phyloP scores from a whole-genome alignment of 2,113 vertebrate species.

The Illadopsis cleaveri region DNA sequence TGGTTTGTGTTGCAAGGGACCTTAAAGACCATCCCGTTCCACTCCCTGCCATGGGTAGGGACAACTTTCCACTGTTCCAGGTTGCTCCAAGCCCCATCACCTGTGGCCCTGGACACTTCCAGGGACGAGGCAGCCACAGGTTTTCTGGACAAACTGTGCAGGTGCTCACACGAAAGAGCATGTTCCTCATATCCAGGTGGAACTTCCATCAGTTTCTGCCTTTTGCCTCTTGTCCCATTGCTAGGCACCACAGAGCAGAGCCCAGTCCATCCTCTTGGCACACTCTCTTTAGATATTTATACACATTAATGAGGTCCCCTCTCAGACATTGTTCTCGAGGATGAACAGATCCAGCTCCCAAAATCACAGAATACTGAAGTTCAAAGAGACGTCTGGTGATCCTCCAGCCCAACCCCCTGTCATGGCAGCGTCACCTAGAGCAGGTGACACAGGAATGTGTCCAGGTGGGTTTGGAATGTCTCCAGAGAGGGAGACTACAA shows the following conservation, averaged over 20 bases:
- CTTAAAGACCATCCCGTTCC: neutral
- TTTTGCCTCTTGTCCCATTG: neutral
- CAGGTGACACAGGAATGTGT: neutral
- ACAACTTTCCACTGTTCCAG: neutral
- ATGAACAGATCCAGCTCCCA: neutral
- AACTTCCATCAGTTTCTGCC: neutral
- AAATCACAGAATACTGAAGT: neutral
- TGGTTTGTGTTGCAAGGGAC: neutral
- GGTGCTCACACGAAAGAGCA: neutral
- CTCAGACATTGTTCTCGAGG: too few relatives aligned
- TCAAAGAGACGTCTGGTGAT: neutral
- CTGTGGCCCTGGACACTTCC: neutral
- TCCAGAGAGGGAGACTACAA: neutral
- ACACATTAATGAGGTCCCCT: neutral
- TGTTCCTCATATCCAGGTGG: neutral
- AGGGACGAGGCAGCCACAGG: neutral
- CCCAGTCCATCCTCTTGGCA: rapidly evolving
- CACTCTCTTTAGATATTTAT: rapidly evolving
- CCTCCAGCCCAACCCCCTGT: neutral
- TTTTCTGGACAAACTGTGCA: neutral
- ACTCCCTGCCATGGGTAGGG: neutral
- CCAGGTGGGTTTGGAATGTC: neutral
- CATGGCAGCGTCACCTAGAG: neutral
- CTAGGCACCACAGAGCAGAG: neutral
- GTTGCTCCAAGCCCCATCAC: neutral